A percentile compares a stretch with the other conserved stretches of the same genome.
Evolutionary conservation across 2,797 vertebrate species (phyloP).

Genomic region (Sternarchorhynchus goeldii): DNA sequence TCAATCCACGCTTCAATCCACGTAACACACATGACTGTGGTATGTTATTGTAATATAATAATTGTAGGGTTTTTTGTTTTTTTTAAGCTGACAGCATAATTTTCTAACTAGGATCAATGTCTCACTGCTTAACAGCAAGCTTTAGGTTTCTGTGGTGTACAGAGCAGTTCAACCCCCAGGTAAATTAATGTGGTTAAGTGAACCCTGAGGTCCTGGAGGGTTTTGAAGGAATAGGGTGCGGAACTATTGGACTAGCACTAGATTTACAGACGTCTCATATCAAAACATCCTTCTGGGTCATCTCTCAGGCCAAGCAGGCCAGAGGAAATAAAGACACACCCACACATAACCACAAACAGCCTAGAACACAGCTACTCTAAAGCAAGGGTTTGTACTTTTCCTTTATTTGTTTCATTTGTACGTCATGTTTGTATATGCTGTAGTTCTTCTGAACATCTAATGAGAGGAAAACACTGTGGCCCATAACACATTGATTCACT

Average conservation of each 20-base stretch:
- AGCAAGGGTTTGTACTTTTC: neutral
- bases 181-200: slow-evolving; percentile 5
- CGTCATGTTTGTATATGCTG: neutral
- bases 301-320: slow-evolving; percentile 19
- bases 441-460: slow-evolving; percentile 7
- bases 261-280: neutral
- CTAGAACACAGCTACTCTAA: neutral
- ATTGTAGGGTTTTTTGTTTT: too few species aligned
- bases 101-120: slow-evolving; percentile 32
- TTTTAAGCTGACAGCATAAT: slow-evolving; percentile 1
- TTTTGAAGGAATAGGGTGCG: slow-evolving; percentile 5
- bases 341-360: slow-evolving; percentile 9
- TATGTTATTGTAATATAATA: slow-evolving; percentile 30
- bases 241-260: slow-evolving; percentile 7
- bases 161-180: slow-evolving; percentile 7
- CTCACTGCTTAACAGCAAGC: slow-evolving; percentile 7
- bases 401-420: slow-evolving; percentile 24
- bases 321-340: slow-evolving; percentile 43
- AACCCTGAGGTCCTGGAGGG: slow-evolving; percentile 34
- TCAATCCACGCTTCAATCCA: slow-evolving; percentile 25
- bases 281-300: slow-evolving; percentile 40
- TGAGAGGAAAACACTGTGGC: neutral
- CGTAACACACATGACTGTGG: slow-evolving; percentile 29
- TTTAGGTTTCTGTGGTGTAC: slow-evolving; percentile 28
- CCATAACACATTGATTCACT: slow-evolving; percentile 11